Conservation (phyloP, 2,888 invertebrate genomes). For the Neuroscelio doddi region DNA sequence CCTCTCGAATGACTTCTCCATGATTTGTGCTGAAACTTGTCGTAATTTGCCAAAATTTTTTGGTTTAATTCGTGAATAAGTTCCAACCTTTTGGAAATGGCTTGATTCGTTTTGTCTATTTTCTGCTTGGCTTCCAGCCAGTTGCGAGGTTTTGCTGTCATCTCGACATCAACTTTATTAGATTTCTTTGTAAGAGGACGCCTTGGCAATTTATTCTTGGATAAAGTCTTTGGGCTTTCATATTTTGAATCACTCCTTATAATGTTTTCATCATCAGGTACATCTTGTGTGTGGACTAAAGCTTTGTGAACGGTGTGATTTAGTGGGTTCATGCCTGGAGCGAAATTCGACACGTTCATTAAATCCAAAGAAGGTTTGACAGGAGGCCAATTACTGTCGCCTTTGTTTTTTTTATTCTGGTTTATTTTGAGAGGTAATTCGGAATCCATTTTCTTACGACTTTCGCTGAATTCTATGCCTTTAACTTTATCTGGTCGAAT, state of each 20-base stretch:
- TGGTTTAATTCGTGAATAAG: conserved; percentile 68
- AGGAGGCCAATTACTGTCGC: not conserved
- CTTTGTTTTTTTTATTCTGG: not conserved
- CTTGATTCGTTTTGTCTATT: conserved; percentile 62
- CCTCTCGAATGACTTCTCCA: conserved; percentile 51
- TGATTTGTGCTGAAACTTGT: conserved; percentile 63
- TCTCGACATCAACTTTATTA: conserved; percentile 9
- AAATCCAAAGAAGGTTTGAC: conserved; percentile 47
- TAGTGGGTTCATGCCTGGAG: conserved; percentile 12
- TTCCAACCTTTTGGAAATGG: conserved; percentile 64
- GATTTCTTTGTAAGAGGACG: not conserved
- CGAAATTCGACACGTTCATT: conserved; percentile 63
- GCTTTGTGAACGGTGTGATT: not conserved
- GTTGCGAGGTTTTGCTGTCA: conserved; percentile 38
- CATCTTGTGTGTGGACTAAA: no score
- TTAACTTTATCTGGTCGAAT: conserved; percentile 53
- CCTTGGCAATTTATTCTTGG: not conserved
- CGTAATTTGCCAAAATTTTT: conserved; percentile 66
- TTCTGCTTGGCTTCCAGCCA: conserved; percentile 58
- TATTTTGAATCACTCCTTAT: conserved; percentile 61
- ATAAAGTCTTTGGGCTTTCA: conserved; percentile 25
- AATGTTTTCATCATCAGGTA: conserved; percentile 40
- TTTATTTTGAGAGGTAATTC: conserved; percentile 16
- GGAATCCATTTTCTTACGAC: conserved; percentile 36
- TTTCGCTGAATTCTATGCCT: conserved; percentile 57